Conservation (phyloP, 2,113 vertebrate species). For the Chinchilla lanigera region DNA sequence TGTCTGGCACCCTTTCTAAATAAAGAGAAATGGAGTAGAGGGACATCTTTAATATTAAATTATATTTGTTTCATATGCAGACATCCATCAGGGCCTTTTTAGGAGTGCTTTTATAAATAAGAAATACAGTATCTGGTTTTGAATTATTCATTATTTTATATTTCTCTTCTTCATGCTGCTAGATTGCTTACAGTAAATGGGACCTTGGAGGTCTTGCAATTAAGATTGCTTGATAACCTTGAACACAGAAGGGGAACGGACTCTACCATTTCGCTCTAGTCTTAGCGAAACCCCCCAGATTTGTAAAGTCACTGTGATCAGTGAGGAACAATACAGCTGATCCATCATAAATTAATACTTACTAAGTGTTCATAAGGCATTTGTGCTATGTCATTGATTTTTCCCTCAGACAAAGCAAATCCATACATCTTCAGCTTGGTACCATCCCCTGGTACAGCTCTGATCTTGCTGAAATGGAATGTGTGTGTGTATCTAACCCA, state of each 20-base stretch:
- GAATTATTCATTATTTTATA: slow-evolving; percentile 60
- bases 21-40: slow-evolving; percentile 24
- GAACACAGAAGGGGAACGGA: not conserved
- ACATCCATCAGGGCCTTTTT: slow-evolving; percentile 35
- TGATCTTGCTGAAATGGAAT: no score
- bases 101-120: slow-evolving; percentile 43
- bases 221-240: slow-evolving; percentile 54
- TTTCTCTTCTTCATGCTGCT: slow-evolving; percentile 28
- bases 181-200: slow-evolving; percentile 4
- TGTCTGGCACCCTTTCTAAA: slow-evolving; percentile 3
- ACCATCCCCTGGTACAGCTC: not conserved
- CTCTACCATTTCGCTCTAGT: not conserved
- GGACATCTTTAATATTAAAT: not conserved
- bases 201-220: not conserved
- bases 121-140: slow-evolving; percentile 6
- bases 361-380: not conserved
- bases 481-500: not conserved
- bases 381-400: not conserved
- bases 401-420: not conserved
- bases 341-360: not conserved
- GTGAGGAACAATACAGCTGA: not conserved
- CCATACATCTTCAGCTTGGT: not conserved
- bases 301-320: not conserved
- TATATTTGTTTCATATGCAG: slow-evolving; percentile 28
- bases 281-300: not conserved